These are phyloP conservation scores for Cololabis saira DNA, from an alignment of 2,113 vertebrate genomes.

Conservation along the genomic window DNA sequence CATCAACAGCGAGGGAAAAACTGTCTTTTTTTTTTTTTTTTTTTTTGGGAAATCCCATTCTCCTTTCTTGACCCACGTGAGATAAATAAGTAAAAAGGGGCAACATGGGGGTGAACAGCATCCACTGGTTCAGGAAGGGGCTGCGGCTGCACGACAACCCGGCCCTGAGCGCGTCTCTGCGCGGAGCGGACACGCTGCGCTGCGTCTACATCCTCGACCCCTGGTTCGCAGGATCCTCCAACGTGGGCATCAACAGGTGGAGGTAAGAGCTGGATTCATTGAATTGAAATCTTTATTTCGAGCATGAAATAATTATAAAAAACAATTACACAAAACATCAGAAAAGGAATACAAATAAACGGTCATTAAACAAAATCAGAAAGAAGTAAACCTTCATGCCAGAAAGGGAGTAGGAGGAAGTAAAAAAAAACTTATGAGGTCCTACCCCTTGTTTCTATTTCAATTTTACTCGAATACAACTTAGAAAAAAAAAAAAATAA, in stretches of 20 bases:
- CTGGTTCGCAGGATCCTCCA: slow-evolving; percentile 97
- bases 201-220: slow-evolving; percentile 98
- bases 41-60: not conserved
- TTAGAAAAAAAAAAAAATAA: too few species aligned
- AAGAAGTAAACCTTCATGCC: too few species aligned
- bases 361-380: too few species aligned
- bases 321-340: too few species aligned
- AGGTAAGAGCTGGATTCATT: slow-evolving; percentile 85
- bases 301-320: too few species aligned
- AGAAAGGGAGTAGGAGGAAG: too few species aligned
- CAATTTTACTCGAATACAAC: too few species aligned
- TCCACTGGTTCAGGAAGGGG: slow-evolving; percentile 98
- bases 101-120: slow-evolving; percentile 90
- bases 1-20: not conserved
- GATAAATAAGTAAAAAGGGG: not conserved
- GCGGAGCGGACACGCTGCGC: slow-evolving; percentile 88
- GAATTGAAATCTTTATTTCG: too few species aligned
- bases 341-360: too few species aligned
- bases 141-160: slow-evolving; percentile 96
- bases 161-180: slow-evolving; percentile 89
- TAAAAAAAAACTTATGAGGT: too few species aligned
- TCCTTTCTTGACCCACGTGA: too few species aligned
- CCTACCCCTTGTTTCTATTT: too few species aligned
- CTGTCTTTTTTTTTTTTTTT: not conserved
- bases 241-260: slow-evolving; percentile 98